A percentile compares a stretch with the other conserved stretches of the same genome.
These are phyloP conservation scores for Lutraria rhynchaena DNA, from an alignment of 1,140 invertebrate species.

Conservation along the genomic window DNA sequence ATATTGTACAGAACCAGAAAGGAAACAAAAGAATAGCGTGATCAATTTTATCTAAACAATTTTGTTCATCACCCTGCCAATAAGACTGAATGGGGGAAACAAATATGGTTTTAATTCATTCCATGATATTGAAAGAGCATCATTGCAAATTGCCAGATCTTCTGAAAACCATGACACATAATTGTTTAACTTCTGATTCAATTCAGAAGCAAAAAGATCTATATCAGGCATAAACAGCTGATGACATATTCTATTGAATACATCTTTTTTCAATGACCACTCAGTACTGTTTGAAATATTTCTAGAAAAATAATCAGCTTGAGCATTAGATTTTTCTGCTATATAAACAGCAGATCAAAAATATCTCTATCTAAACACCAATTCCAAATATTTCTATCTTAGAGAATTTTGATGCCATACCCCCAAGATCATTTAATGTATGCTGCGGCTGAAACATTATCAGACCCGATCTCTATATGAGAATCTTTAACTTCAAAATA, in stretches of 20 bases:
- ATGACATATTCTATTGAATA: slow-evolving; percentile 23
- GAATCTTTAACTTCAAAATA: not conserved
- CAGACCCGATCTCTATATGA: slow-evolving; percentile 19
- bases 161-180: slow-evolving; percentile 30
- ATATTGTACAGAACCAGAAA: slow-evolving; percentile 35
- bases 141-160: not conserved
- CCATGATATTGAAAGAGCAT: slow-evolving; percentile 41
- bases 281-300: slow-evolving; percentile 34
- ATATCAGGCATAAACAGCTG: slow-evolving; percentile 31
- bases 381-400: slow-evolving; percentile 30
- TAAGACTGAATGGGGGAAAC: slow-evolving; percentile 16
- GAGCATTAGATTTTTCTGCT: slow-evolving; percentile 17
- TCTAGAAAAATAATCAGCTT: slow-evolving; percentile 27
- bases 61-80: slow-evolving; percentile 46
- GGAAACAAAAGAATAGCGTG: slow-evolving; percentile 48
- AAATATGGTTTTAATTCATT: slow-evolving; percentile 22
- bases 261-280: slow-evolving; percentile 12
- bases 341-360: slow-evolving; percentile 24
- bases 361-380: slow-evolving; percentile 44
- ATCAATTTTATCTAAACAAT: slow-evolving; percentile 50
- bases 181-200: slow-evolving; percentile 23
- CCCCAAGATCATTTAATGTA: slow-evolving; percentile 44
- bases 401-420: slow-evolving; percentile 23
- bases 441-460: slow-evolving; percentile 21
- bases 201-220: slow-evolving; percentile 17